Evolutionary conservation across 1,140 invertebrate species (phyloP), one percentile per base, ranked within the genome.

Genomic region (Bathynomus jamesi): DNA sequence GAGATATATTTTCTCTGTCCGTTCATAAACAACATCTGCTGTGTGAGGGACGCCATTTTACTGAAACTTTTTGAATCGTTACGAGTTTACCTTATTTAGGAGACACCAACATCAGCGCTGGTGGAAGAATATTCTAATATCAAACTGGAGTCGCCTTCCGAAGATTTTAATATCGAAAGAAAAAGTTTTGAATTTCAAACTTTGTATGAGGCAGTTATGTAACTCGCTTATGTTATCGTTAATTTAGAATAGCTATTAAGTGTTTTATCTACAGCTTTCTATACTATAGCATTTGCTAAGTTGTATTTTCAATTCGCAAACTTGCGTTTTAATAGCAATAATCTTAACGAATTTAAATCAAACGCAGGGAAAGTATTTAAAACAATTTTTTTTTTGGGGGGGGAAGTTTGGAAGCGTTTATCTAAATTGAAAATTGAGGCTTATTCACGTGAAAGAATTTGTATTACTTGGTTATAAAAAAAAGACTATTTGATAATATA

Each of bases 251-350:
- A 21, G 40, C 40, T 53, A 53, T 53, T 53, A 53, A 53, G 40
- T 53, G 40, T 53, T 53, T 53, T 53, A 53, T 53, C 40, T 53
- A 53, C 40, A 53, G 40, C 40, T 53, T 53, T 53, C 40, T 53
- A 53, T 53, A 53, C 40, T 53, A 53, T 5, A 53, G 40, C 40
- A 53, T 53, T 53, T 53, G 40, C 40, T 53, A 53, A 53, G 40
- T 53, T 53, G 11, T 53, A 3, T 3, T 5, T 53, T n/a, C n/a
- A n/a, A n/a, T n/a, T n/a, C n/a, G n/a, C n/a, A n/a, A n/a, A n/a
- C n/a, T n/a, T n/a, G n/a, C n/a, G n/a, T n/a, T n/a, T n/a, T n/a
- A n/a, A n/a, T n/a, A n/a, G n/a, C n/a, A n/a, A n/a, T n/a, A n/a
- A n/a, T n/a, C n/a, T n/a, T n/a, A n/a, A n/a, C n/a, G n/a, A n/a